A percentile compares a stretch with the other conserved stretches of the same genome.
Evolutionary conservation across 1,140 invertebrate genomes (phyloP).

Genomic region (Mamestra configurata): DNA sequence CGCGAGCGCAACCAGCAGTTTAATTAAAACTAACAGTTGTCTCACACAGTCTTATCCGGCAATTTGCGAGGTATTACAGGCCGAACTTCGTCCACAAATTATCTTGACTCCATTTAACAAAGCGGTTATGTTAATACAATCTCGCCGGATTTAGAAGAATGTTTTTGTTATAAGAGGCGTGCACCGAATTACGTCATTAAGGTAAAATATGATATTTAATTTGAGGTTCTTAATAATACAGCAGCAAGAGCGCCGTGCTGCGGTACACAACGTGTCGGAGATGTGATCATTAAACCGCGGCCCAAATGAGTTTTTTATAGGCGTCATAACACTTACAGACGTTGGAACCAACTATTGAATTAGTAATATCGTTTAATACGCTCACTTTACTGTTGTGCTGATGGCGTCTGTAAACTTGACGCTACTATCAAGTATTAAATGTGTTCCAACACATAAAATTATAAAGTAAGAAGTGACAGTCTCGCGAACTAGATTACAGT

Average conservation of each 20-base stretch:
- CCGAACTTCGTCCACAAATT: slow-evolving; percentile 86
- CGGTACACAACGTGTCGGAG: slow-evolving; percentile 60
- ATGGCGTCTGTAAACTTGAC: slow-evolving; percentile 60
- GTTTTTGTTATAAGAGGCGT: slow-evolving; percentile 76
- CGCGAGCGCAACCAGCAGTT: slow-evolving; percentile 84
- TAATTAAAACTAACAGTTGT: slow-evolving; percentile 88
- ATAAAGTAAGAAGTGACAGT: slow-evolving; percentile 44
- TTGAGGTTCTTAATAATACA: slow-evolving; percentile 69
- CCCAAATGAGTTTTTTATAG: slow-evolving; percentile 77
- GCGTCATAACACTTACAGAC: slow-evolving; percentile 75
- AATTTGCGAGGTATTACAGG: slow-evolving; percentile 87
- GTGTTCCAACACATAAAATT: slow-evolving; percentile 53
- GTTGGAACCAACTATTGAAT: slow-evolving; percentile 76
- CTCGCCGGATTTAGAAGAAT: slow-evolving; percentile 79
- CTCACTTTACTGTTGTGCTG: slow-evolving; percentile 65
- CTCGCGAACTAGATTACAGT: slow-evolving; percentile 28
- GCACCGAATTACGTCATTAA: slow-evolving; percentile 75
- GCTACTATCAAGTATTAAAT: slow-evolving; percentile 65
- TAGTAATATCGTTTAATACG: slow-evolving; percentile 75
- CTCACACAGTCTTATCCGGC: slow-evolving; percentile 87
- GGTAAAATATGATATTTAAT: slow-evolving; percentile 80
- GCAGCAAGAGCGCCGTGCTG: slow-evolving; percentile 49
- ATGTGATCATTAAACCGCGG: slow-evolving; percentile 71
- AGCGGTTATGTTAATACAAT: slow-evolving; percentile 86
- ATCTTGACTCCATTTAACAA: slow-evolving; percentile 86